Percentiles rank a stretch among this genome's conserved stretches.
Evolutionary conservation across 2,888 invertebrate species (phyloP).

Genomic region (Daptonema setosum): DNA sequence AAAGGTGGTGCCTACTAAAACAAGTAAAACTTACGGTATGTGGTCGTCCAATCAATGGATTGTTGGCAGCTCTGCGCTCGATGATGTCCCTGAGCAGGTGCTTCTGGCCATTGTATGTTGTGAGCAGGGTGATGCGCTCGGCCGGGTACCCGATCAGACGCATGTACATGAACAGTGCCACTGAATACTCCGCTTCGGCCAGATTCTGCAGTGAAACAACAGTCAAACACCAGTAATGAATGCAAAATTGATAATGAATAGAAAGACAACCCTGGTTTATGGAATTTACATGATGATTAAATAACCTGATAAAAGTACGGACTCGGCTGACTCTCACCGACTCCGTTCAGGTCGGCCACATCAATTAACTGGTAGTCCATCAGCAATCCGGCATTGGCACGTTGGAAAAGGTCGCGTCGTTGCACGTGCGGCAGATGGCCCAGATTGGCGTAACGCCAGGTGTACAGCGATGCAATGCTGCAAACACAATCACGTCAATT

Average conservation of each 20-base stretch:
- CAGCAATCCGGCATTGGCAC: slow-evolving; percentile 72
- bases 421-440: slow-evolving; percentile 76
- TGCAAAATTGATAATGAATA: not conserved
- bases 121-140: slow-evolving; percentile 81
- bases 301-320: slow-evolving; percentile 86
- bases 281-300: not conserved
- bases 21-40: slow-evolving; percentile 43
- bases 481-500: slow-evolving; percentile 11
- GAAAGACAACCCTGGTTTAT: not conserved
- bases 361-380: slow-evolving; percentile 85
- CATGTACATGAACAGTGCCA: slow-evolving; percentile 96
- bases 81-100: slow-evolving; percentile 87
- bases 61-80: slow-evolving; percentile 63
- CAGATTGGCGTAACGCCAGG: slow-evolving; percentile 39
- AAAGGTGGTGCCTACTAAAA: too few relatives aligned
- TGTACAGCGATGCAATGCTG: slow-evolving; percentile 33
- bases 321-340: slow-evolving; percentile 88
- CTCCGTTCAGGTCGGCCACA: slow-evolving; percentile 83
- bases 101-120: slow-evolving; percentile 97
- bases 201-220: slow-evolving; percentile 32
- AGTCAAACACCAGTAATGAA: too few relatives aligned
- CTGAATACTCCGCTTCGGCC: slow-evolving; percentile 62
- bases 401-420: slow-evolving; percentile 52
- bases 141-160: slow-evolving; percentile 84
- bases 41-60: slow-evolving; percentile 78